Conservation (phyloP, 1,140 invertebrate genomes). For the Araneus ventricosus region DNA sequence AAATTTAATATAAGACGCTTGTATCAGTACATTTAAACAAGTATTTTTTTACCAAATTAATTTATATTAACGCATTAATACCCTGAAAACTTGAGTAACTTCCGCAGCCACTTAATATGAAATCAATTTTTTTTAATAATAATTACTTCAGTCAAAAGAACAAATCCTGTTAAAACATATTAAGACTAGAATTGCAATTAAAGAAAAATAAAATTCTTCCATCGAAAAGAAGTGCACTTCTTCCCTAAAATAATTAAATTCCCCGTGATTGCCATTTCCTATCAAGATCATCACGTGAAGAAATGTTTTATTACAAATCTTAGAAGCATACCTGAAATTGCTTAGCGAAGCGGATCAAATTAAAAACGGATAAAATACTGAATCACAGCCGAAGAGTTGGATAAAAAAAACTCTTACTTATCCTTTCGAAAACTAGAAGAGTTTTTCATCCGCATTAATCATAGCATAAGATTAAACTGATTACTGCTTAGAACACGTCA, state of each 20-base stretch:
- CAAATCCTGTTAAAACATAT: not conserved
- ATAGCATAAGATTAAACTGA: slow-evolving; percentile 16
- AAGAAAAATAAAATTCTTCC: not conserved
- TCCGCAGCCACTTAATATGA: not conserved
- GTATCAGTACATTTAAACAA: too few species aligned
- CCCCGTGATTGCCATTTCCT: not conserved
- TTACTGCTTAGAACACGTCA: slow-evolving; percentile 1
- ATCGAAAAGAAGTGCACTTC: not conserved
- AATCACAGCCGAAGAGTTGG: not conserved
- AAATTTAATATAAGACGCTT: too few species aligned
- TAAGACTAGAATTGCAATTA: not conserved
- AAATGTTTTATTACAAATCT: slow-evolving; percentile 18
- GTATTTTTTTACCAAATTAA: too few species aligned
- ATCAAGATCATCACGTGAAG: not conserved
- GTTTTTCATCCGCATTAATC: slow-evolving; percentile 10
- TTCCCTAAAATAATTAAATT: slow-evolving; percentile 4
- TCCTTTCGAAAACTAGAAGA: not conserved
- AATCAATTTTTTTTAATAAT: not conserved
- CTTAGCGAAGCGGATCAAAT: not conserved
- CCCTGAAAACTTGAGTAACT: too few species aligned
- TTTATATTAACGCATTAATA: too few species aligned
- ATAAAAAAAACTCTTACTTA: not conserved
- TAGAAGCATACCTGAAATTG: not conserved
- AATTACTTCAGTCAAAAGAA: not conserved
- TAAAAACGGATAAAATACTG: not conserved